phyloP scores from a whole-genome alignment of 2,797 vertebrate genomes.

The Cryptoblepharus egeriae region DNA sequence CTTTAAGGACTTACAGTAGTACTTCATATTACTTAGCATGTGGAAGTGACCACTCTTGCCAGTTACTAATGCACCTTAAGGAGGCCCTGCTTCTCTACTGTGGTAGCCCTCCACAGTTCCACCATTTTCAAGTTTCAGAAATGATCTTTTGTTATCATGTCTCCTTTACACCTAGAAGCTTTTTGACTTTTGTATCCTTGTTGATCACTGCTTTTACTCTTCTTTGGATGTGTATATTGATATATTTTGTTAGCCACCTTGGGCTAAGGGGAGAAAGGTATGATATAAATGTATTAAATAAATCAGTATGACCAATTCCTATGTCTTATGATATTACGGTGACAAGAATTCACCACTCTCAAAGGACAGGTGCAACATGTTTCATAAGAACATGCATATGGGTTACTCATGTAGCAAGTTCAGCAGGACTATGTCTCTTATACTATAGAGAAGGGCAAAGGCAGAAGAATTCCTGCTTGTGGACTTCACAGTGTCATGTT shows the following conservation, averaged over 20 bases:
- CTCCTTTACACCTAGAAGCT: neutral
- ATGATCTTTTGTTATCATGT: neutral
- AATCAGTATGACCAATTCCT: neutral
- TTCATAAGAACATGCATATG: neutral
- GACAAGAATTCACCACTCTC: neutral
- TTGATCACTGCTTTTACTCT: neutral
- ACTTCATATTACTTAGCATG: neutral
- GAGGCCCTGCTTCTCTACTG: neutral
- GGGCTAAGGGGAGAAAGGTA: neutral
- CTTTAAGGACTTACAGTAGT: neutral
- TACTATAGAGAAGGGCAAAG: too few species aligned
- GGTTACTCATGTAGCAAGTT: neutral
- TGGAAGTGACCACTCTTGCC: neutral
- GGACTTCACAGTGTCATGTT: too few species aligned
- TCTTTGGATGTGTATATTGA: neutral
- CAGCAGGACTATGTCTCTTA: too few species aligned
- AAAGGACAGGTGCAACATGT: neutral
- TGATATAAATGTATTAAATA: too few species aligned
- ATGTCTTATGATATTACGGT: neutral
- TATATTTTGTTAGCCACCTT: too few species aligned
- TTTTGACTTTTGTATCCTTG: neutral
- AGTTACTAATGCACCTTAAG: neutral
- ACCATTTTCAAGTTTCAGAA: neutral
- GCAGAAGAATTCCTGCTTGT: too few species aligned
- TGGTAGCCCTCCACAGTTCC: neutral